Base-by-base conservation (phyloP, 1,140 invertebrate genomes). In the Phortica variegata region DNA sequence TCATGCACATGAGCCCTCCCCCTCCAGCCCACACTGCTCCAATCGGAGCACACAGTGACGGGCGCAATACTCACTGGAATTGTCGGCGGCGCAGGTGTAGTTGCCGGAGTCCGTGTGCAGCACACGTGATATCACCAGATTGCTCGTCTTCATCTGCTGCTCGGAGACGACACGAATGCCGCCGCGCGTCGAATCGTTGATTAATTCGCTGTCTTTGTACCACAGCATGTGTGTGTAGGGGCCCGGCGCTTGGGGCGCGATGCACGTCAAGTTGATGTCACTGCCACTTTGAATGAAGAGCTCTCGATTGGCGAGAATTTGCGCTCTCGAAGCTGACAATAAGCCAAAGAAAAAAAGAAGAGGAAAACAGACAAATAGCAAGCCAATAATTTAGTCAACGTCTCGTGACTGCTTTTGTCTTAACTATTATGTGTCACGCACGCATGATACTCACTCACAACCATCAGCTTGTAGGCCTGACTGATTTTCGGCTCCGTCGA, bases 211-310 rank as follows among this genome's bases (percentile, higher is more conserved):
- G 36, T 89, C 90, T 57, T 89, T 87, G 76, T 93, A 92, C 91
- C 91, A 94, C 76, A 91, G 91, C 75, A 95, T 93, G 77, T 91
- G 93, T 59, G 85, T 85, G 31, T 91, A 91, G n/a, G 90, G 90
- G 54, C 90, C 89, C 0, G 91, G 89, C 19, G 89, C 90, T 72
- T 92, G 87, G 53, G 85, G 81, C 5, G 92, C 90, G 51, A 90
- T 82, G 78, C 91, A 93, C 40, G 90, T 93, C 60, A 94, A 81
- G 79, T 93, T 93, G 72, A 94, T 91, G 80, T 93, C 90, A 58
- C 88, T 91, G 23, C 90, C 91, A 58, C 87, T 90, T 59, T 90
- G 88, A 65, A 93, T 88, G 79, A 88, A 90, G 53, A 91, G 79
- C 75, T 93, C 90, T 12, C 87, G 82, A 60, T 89, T 90, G 13